Percentiles rank a stretch among this genome's conserved stretches.
Conservation (phyloP, 2,797 vertebrate species). For the Bovichtus variegatus region DNA sequence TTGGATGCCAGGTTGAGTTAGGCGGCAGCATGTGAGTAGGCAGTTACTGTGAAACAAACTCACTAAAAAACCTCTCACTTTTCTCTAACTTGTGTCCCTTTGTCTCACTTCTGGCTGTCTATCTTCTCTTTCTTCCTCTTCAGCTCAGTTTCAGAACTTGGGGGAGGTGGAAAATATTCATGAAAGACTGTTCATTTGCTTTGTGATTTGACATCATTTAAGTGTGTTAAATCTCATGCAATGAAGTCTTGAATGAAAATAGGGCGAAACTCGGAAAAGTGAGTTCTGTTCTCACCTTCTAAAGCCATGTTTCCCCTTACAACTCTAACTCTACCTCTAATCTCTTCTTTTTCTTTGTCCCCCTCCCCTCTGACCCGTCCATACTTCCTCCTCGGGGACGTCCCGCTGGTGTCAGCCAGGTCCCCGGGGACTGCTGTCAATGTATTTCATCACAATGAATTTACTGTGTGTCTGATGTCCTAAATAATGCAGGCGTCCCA, state of each 20-base stretch:
- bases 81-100: constrained; percentile 32
- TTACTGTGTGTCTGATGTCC: constrained; percentile 65
- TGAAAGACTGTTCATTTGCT: neutral
- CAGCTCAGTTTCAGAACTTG: neutral
- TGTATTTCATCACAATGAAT: constrained; percentile 78
- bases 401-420: constrained; percentile 49
- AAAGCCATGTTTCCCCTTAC: neutral
- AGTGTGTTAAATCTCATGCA: neutral
- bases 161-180: neutral
- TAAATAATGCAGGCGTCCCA: constrained; percentile 83
- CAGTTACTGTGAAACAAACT: constrained; percentile 58
- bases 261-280: neutral
- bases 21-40: constrained; percentile 74
- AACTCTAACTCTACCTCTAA: constrained; percentile 1
- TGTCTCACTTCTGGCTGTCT: constrained; percentile 35
- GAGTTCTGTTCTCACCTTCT: neutral
- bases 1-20: constrained; percentile 58
- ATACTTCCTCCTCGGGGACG: constrained; percentile 30
- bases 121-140: constrained; percentile 7
- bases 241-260: neutral
- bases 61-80: constrained; percentile 37
- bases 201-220: neutral
- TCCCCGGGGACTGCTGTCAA: constrained; percentile 48
- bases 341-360: neutral
- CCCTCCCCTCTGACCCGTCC: constrained; percentile 3